Evolutionary conservation across 1,140 invertebrate species (phyloP).

Genomic region (Phymastichus coffea): DNA sequence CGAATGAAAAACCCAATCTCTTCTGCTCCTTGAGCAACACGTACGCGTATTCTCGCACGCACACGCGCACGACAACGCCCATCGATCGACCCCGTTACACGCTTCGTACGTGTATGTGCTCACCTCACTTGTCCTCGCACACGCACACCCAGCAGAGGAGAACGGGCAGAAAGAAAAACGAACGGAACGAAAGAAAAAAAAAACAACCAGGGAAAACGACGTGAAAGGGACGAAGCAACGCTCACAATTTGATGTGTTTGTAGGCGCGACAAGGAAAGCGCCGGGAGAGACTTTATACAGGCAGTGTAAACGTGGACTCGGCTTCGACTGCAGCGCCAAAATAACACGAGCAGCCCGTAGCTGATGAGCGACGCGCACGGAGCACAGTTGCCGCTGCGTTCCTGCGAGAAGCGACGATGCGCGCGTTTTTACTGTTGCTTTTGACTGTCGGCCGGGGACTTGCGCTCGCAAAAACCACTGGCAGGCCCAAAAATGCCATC

Average conservation of each 20-base stretch:
- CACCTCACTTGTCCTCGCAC: too few relatives aligned
- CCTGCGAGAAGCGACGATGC: background rate
- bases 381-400: background rate
- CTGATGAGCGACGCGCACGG: background rate
- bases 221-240: background rate
- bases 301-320: slow-evolving; percentile 2
- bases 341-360: background rate
- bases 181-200: too few relatives aligned
- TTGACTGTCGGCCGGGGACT: background rate
- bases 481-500: slow-evolving; percentile 34
- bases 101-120: too few relatives aligned
- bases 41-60: too few relatives aligned
- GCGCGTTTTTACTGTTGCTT: background rate
- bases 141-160: too few relatives aligned
- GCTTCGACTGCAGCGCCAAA: background rate
- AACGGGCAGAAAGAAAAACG: too few relatives aligned
- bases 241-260: background rate
- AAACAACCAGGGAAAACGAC: background rate
- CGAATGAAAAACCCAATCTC: background rate
- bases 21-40: too few relatives aligned
- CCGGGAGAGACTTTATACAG: background rate
- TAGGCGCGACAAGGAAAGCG: background rate
- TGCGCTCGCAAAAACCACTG: background rate
- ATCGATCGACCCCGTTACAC: background rate
- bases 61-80: slow-evolving; percentile 6